A percentile compares a stretch with the other conserved stretches of the same genome.
phyloP scores from a whole-genome alignment of 1,140 invertebrate species.

The Mya arenaria region DNA sequence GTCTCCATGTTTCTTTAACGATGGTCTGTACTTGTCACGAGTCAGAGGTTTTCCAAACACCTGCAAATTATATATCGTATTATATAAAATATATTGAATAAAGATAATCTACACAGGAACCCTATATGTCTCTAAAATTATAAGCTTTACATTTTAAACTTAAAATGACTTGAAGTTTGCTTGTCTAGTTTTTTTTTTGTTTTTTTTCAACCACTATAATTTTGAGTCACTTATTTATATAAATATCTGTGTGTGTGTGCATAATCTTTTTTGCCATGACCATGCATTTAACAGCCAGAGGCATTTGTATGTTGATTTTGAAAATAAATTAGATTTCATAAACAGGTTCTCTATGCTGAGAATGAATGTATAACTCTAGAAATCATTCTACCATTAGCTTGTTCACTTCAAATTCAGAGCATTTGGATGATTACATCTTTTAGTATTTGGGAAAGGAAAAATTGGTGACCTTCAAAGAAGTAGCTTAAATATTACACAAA shows the following conservation, averaged over 20 bases:
- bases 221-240: not conserved
- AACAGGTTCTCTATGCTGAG: no score
- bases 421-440: not conserved
- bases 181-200: not conserved
- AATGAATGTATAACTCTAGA: no score
- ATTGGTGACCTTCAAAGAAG: not conserved
- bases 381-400: not conserved
- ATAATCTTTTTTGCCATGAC: no score
- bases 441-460: not conserved
- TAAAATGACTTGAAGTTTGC: not conserved
- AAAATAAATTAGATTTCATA: no score
- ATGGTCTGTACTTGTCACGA: not conserved
- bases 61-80: not conserved
- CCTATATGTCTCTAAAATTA: not conserved
- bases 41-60: not conserved
- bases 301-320: no score
- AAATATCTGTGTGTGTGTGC: not conserved
- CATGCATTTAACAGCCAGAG: no score
- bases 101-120: not conserved
- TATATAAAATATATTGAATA: not conserved
- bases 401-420: not conserved
- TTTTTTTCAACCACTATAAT: not conserved
- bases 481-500: not conserved
- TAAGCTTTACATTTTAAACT: not conserved
- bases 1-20: not conserved